Conservation (phyloP, 1,140 invertebrate genomes). For the Sitophilus oryzae region DNA sequence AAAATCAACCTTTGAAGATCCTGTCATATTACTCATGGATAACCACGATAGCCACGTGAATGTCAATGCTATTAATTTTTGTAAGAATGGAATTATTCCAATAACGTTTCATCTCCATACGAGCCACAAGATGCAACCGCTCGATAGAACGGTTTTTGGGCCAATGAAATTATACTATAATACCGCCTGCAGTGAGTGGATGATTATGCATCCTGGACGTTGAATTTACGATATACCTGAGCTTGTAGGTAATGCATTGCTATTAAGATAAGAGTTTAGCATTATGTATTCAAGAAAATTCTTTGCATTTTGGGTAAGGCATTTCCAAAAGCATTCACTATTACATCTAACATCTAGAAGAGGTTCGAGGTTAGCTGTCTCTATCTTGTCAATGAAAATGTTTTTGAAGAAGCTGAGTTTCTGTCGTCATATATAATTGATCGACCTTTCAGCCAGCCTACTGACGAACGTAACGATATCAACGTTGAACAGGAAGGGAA, state of each 20-base stretch:
- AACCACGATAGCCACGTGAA: slow-evolving; percentile 43
- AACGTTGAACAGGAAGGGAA: too few species aligned
- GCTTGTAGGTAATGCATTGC: too few species aligned
- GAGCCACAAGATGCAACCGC: slow-evolving; percentile 39
- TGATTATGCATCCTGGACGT: too few species aligned
- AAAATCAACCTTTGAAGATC: too few species aligned
- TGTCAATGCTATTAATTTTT: slow-evolving; percentile 28
- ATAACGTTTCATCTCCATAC: slow-evolving; percentile 42
- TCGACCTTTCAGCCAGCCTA: slow-evolving; percentile 8
- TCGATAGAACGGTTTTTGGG: slow-evolving; percentile 42
- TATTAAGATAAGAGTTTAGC: too few species aligned
- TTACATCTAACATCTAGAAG: slow-evolving; percentile 12
- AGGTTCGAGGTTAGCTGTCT: slow-evolving; percentile 17
- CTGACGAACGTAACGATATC: too few species aligned
- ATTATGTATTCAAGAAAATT: slow-evolving; percentile 11
- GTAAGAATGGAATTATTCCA: slow-evolving; percentile 40
- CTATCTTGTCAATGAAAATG: slow-evolving; percentile 21
- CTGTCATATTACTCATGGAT: slow-evolving; percentile 32
- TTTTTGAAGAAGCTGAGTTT: slow-evolving; percentile 25
- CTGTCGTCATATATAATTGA: slow-evolving; percentile 16
- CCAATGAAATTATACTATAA: slow-evolving; percentile 41
- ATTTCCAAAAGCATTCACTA: slow-evolving; percentile 18
- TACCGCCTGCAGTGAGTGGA: too few species aligned
- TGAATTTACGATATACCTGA: slow-evolving; percentile 12
- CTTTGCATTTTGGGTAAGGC: too few species aligned